Conservation (phyloP, 2,113 vertebrate species). For the Hoplias malabaricus region DNA sequence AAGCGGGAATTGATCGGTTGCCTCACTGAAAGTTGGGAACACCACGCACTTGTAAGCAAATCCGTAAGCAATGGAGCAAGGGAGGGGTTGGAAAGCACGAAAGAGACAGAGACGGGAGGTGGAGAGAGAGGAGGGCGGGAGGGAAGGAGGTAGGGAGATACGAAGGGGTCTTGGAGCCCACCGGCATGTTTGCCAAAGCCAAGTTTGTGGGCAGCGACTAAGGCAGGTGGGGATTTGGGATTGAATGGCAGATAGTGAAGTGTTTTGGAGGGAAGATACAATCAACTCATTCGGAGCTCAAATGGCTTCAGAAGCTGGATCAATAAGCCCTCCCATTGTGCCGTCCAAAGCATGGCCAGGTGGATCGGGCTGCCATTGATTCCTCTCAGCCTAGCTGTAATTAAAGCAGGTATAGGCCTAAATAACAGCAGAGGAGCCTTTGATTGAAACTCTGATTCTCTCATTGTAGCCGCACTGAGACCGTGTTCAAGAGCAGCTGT, state of each 20-base stretch:
- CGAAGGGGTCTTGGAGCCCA: slow-evolving; percentile 55
- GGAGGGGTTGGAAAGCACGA: not conserved
- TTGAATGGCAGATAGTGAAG: not conserved
- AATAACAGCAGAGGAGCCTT: slow-evolving; percentile 23
- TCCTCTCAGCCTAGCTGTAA: slow-evolving; percentile 49
- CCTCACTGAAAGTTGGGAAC: not conserved
- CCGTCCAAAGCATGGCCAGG: slow-evolving; percentile 38
- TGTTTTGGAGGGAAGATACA: slow-evolving; percentile 22
- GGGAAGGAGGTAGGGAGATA: slow-evolving; percentile 30
- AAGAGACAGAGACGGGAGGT: not conserved
- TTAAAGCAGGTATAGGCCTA: slow-evolving; percentile 54
- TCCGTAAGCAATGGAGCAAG: not conserved
- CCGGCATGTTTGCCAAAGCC: slow-evolving; percentile 59
- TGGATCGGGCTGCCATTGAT: slow-evolving; percentile 61
- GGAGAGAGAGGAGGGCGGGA: not conserved
- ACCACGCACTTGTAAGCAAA: not conserved
- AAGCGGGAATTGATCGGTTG: not conserved
- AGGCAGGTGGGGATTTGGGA: not conserved
- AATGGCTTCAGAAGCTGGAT: slow-evolving; percentile 32
- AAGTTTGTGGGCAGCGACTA: slow-evolving; percentile 57
- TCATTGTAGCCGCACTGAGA: slow-evolving; percentile 37
- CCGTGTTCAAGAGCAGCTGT: not conserved
- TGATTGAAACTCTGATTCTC: slow-evolving; percentile 46
- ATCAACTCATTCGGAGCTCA: slow-evolving; percentile 10
- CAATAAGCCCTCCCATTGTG: slow-evolving; percentile 40